These are phyloP conservation scores for Glyphotaelius pellucidus DNA, from an alignment of 2,888 invertebrate genomes.

Conservation along the genomic window DNA sequence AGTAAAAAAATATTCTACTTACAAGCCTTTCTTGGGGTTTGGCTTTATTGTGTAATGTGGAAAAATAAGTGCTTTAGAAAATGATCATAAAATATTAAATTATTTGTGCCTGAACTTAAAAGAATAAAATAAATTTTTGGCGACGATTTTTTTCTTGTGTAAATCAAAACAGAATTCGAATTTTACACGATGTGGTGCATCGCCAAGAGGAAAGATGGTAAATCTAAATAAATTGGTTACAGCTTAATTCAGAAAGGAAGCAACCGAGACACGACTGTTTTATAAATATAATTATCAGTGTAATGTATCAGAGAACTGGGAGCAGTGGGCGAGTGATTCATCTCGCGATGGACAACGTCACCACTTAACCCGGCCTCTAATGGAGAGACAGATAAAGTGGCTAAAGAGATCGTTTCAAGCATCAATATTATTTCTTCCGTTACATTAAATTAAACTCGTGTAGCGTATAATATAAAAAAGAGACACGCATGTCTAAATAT, in stretches of 20 bases:
- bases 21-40: no score
- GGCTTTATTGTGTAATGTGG: no score
- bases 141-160: no score
- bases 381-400: not conserved
- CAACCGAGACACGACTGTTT: not conserved
- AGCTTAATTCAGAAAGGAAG: not conserved
- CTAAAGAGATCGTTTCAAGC: not conserved
- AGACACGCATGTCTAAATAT: not conserved
- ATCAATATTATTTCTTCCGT: not conserved
- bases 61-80: no score
- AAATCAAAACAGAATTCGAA: no score
- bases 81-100: no score
- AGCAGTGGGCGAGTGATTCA: not conserved
- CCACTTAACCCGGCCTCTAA: not conserved
- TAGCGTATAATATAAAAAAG: not conserved
- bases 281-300: not conserved
- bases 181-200: no score
- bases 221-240: not conserved
- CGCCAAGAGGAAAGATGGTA: not conserved
- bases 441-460: not conserved
- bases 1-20: no score
- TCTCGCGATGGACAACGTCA: not conserved
- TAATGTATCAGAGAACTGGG: not conserved
- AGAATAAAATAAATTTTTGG: no score
- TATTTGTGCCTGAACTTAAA: no score